Conservation (phyloP, 2,113 vertebrate genomes). For the Eulemur rufifrons region DNA sequence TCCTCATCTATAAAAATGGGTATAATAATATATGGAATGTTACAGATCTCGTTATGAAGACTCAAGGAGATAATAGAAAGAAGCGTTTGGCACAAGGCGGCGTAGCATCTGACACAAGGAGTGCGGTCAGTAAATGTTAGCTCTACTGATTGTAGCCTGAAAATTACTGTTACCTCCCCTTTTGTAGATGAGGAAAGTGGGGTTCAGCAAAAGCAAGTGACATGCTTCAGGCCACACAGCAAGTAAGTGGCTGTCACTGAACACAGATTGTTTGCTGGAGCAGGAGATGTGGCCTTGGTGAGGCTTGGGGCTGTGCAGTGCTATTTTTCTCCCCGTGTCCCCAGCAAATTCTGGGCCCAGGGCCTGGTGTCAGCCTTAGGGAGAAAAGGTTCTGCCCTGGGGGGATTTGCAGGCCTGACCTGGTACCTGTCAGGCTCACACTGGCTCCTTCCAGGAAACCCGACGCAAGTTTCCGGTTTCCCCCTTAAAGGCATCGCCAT, state of each 20-base stretch:
- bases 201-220: not conserved
- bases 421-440: not conserved
- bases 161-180: not conserved
- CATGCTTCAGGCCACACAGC: not conserved
- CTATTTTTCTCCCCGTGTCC: not conserved
- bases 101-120: not conserved
- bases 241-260: not conserved
- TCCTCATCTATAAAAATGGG: not conserved
- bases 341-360: not conserved
- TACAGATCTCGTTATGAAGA: not conserved
- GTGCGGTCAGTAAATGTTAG: not conserved
- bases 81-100: no score
- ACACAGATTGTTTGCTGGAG: not conserved
- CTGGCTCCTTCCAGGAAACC: not conserved
- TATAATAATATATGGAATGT: not conserved
- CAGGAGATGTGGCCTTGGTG: not conserved
- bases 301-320: not conserved
- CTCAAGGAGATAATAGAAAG: not conserved
- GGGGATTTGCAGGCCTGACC: not conserved
- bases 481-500: not conserved
- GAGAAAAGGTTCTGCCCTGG: not conserved
- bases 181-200: not conserved
- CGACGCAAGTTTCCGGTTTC: not conserved
- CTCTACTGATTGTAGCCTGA: not conserved
- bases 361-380: not conserved